These are phyloP conservation scores for Rutilus rutilus DNA, from an alignment of 2,113 vertebrate genomes.

Conservation along the genomic window DNA sequence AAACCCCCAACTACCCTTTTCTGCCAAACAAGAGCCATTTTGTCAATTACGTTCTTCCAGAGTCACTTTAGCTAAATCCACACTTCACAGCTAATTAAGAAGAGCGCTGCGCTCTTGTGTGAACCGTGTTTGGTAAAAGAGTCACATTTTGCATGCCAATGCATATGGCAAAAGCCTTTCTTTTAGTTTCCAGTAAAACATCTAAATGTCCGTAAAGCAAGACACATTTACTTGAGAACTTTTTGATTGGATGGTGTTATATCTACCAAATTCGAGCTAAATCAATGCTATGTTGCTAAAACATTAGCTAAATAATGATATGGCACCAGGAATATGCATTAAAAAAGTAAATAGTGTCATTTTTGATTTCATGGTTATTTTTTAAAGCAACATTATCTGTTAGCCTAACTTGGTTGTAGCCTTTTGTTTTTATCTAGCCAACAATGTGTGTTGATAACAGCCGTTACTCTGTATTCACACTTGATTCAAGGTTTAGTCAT, in stretches of 20 bases:
- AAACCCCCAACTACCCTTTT: neutral
- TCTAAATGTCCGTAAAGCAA: neutral
- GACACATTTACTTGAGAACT: neutral
- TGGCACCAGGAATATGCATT: neutral
- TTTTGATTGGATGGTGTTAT: neutral
- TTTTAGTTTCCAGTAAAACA: neutral
- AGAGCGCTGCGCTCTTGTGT: constrained; percentile 26
- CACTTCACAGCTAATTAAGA: constrained; percentile 56
- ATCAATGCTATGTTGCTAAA: neutral
- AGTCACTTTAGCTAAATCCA: constrained; percentile 49
- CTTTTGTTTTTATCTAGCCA: neutral
- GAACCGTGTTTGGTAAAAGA: neutral
- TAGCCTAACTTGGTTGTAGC: neutral
- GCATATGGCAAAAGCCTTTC: neutral
- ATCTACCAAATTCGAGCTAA: neutral
- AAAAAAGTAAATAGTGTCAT: neutral
- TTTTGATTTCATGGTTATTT: neutral
- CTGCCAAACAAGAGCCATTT: constrained; percentile 43
- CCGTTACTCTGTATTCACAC: neutral
- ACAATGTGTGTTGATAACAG: neutral
- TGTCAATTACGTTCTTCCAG: constrained; percentile 46
- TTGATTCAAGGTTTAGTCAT: constrained; percentile 34
- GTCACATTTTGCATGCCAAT: constrained; percentile 7
- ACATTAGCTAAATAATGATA: neutral
- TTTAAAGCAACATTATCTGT: neutral